These are phyloP conservation scores for Aleiodes alternator DNA, from an alignment of 2,888 invertebrate species.

Conservation along the genomic window DNA sequence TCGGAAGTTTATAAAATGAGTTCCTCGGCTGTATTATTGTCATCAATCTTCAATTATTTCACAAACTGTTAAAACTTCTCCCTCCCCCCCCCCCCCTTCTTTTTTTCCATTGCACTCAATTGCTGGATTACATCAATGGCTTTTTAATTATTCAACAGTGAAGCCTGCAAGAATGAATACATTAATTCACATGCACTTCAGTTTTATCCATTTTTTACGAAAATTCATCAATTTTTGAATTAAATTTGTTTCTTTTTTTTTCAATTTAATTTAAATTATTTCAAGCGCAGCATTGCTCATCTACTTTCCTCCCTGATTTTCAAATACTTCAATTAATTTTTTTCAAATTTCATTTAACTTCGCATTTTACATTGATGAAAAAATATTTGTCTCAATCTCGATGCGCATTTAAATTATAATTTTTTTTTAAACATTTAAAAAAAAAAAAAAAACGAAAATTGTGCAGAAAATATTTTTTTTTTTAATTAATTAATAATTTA, in stretches of 20 bases:
- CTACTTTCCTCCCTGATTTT: not conserved
- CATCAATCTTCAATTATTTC: constrained; percentile 59
- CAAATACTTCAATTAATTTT: constrained; percentile 4
- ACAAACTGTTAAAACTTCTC: constrained; percentile 46
- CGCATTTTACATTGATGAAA: constrained; percentile 1
- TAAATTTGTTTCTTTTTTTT: not conserved
- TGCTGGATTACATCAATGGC: not conserved
- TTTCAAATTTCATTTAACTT: not conserved
- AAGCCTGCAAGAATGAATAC: constrained; percentile 1
- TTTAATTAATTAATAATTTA: no score
- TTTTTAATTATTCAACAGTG: constrained; percentile 18
- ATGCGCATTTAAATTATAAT: constrained; percentile 1
- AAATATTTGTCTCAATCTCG: constrained; percentile 18
- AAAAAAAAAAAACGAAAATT: no score
- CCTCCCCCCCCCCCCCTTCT: constrained; percentile 24
- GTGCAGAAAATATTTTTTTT: no score
- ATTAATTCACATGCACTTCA: not conserved
- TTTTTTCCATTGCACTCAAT: constrained; percentile 16
- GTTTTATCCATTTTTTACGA: not conserved
- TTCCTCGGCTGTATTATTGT: constrained; percentile 69
- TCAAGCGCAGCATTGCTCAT: not conserved
- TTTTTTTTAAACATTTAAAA: not conserved
- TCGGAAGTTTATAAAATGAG: constrained; percentile 59
- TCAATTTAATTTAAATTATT: constrained; percentile 4
- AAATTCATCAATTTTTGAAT: not conserved